Evolutionary conservation across 2,888 invertebrate species (phyloP).

Genomic region (Lamellibrachia columna): DNA sequence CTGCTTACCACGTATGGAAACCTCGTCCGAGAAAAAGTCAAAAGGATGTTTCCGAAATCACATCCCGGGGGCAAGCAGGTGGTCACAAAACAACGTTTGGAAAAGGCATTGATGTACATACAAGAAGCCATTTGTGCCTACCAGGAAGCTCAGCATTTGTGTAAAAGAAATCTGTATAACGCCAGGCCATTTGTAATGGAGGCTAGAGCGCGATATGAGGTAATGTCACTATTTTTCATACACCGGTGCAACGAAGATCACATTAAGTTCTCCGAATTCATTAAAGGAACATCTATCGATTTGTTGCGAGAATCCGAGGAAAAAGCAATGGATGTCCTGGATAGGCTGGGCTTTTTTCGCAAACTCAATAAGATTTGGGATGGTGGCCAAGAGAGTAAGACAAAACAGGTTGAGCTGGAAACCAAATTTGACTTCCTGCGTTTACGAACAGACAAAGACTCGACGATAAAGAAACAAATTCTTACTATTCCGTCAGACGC

Average conservation of each 20-base stretch:
- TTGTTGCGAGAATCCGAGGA: not conserved
- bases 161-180: not conserved
- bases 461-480: not conserved
- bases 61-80: not conserved
- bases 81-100: not conserved
- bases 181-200: not conserved
- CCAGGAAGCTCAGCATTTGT: not conserved
- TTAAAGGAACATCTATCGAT: not conserved
- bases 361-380: not conserved
- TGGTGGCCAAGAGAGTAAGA: not conserved
- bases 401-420: not conserved
- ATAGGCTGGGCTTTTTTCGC: not conserved
- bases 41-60: not conserved
- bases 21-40: not conserved
- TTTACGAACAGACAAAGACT: not conserved
- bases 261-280: not conserved
- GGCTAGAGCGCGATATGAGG: not conserved
- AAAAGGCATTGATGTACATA: not conserved
- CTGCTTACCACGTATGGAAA: not conserved
- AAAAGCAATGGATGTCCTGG: not conserved
- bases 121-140: not conserved
- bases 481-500: not conserved
- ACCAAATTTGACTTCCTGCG: not conserved
- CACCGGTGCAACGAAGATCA: not conserved
- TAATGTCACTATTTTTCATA: not conserved